Conservation (phyloP, 2,797 vertebrate genomes). For the Lacerta bilineata region DNA sequence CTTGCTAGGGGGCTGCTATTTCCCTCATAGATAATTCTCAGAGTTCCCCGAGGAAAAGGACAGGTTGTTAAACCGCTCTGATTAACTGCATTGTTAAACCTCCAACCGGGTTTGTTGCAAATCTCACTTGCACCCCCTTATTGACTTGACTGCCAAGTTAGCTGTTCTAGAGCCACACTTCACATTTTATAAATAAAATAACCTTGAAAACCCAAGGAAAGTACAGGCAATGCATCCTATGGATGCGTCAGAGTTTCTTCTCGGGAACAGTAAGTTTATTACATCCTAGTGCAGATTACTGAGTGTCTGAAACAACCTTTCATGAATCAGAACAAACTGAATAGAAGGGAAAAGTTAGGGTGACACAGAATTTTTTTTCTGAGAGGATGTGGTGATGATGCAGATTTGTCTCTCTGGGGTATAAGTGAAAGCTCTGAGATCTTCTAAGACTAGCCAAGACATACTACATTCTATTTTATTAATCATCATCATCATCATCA, state of each 20-base stretch:
- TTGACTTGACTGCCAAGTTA: not conserved
- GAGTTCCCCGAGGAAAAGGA: no score
- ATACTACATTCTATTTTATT: not conserved
- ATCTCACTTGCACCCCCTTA: not conserved
- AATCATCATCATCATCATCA: not conserved
- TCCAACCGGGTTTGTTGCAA: no score
- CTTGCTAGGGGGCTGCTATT: no score
- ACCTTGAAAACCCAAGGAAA: not conserved
- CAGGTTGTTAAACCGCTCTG: no score
- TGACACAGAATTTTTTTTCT: not conserved
- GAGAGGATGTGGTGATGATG: not conserved
- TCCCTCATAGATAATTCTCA: no score
- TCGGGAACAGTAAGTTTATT: slow-evolving; percentile 18
- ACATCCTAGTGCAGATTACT: not conserved
- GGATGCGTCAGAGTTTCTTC: not conserved
- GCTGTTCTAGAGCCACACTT: not conserved
- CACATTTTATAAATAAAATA: no score
- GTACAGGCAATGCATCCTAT: not conserved
- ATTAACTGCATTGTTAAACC: no score
- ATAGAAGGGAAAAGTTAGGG: not conserved
- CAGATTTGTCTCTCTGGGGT: not conserved
- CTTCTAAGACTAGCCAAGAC: not conserved
- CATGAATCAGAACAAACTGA: slow-evolving; percentile 1
- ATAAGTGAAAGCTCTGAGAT: slow-evolving; percentile 6
- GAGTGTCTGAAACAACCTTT: not conserved